phyloP scores from a whole-genome alignment of 2,113 vertebrate genomes.

The Syngnathus floridae region DNA sequence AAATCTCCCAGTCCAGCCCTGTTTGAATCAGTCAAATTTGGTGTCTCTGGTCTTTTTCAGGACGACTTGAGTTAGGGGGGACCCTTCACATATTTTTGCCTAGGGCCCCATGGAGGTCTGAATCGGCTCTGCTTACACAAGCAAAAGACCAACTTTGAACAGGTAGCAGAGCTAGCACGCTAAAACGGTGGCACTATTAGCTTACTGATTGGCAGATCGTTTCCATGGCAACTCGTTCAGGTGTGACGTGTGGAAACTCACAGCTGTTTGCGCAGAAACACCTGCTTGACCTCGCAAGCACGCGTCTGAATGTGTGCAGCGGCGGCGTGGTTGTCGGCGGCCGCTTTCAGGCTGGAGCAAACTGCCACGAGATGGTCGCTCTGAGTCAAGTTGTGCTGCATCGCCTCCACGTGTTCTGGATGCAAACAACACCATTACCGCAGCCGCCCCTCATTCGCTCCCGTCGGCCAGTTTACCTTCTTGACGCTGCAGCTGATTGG shows the following conservation, averaged over 20 bases:
- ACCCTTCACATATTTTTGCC: too few species aligned
- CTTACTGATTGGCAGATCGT: too few species aligned
- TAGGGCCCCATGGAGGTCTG: too few species aligned
- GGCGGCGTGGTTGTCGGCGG: constrained; percentile 4
- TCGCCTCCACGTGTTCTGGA: constrained; percentile 1
- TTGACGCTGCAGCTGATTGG: background rate
- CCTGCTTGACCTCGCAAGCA: background rate
- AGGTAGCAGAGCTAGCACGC: too few species aligned
- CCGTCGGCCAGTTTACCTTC: background rate
- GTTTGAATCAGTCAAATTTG: too few species aligned
- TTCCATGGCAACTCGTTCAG: too few species aligned
- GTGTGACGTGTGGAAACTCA: background rate
- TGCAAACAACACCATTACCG: background rate
- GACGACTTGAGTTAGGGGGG: too few species aligned
- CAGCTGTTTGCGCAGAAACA: constrained; percentile 7
- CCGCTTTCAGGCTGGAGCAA: constrained; percentile 6
- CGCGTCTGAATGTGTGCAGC: constrained; percentile 2
- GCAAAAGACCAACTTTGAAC: too few species aligned
- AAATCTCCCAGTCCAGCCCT: too few species aligned
- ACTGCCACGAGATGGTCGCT: background rate
- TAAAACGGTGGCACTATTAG: too few species aligned
- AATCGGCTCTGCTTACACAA: too few species aligned
- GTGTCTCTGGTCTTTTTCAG: too few species aligned
- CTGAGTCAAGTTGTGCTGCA: constrained; percentile 12
- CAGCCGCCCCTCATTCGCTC: background rate